These are phyloP conservation scores for Anastrepha ludens DNA, from an alignment of 1,140 invertebrate species.

Conservation along the genomic window DNA sequence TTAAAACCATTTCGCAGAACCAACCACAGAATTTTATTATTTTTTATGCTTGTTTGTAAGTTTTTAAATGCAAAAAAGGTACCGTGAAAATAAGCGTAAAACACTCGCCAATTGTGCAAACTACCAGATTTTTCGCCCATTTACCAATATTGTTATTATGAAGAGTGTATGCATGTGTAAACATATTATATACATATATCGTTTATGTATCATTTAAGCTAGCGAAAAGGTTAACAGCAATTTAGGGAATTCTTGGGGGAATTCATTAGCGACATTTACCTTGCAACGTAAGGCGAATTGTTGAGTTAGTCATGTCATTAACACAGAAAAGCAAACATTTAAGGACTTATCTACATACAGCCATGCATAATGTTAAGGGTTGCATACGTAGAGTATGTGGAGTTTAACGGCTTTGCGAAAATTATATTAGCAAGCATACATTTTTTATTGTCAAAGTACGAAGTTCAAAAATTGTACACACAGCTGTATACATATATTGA, in stretches of 20 bases:
- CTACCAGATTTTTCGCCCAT: constrained; percentile 21
- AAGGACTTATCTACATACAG: too few species aligned
- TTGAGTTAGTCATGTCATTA: background rate
- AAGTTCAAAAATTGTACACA: too few species aligned
- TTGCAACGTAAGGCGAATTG: background rate
- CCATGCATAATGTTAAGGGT: too few species aligned
- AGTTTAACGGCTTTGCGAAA: background rate
- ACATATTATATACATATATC: too few species aligned
- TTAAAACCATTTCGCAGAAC: background rate
- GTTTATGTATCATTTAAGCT: too few species aligned
- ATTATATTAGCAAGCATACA: too few species aligned
- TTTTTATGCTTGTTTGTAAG: too few species aligned
- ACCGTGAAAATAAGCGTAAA: constrained; percentile 32
- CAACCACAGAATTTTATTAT: constrained; percentile 18
- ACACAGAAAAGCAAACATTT: background rate
- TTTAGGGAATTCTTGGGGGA: constrained; percentile 19
- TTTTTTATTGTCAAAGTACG: too few species aligned
- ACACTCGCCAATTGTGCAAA: background rate
- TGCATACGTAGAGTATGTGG: background rate
- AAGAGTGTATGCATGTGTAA: too few species aligned
- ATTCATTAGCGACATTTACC: background rate
- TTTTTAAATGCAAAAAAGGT: background rate
- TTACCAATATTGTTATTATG: background rate
- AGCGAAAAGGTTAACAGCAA: constrained; percentile 12
- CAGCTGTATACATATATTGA: too few species aligned